Evolutionary conservation across 2,797 vertebrate genomes (phyloP).

Genomic region (Poeciliopsis presidionis): DNA sequence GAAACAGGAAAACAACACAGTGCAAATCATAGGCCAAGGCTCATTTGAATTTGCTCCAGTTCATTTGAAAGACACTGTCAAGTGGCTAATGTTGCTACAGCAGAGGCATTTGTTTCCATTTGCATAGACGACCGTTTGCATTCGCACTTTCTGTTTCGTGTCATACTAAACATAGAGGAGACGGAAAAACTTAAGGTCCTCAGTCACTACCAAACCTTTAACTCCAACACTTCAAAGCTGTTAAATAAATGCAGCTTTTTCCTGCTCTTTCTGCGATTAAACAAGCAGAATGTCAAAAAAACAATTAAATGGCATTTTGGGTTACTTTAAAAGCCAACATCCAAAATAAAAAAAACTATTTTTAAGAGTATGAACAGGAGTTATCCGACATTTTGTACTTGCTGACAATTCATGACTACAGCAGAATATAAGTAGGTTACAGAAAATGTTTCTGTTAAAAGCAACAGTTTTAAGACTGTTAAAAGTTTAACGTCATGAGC

Average conservation of each 20-base stretch:
- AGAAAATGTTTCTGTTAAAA: neutral
- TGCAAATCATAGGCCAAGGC: constrained; percentile 39
- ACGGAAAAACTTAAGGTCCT: constrained; percentile 1
- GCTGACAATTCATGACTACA: neutral
- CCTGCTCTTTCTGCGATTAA: neutral
- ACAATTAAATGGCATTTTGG: neutral
- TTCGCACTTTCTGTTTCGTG: constrained; percentile 50
- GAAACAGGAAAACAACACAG: constrained; percentile 23
- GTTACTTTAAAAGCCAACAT: neutral
- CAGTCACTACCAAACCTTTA: neutral
- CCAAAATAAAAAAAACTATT: neutral
- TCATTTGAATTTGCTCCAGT: constrained; percentile 75
- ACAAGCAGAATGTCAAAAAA: neutral
- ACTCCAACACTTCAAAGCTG: neutral
- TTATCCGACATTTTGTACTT: neutral
- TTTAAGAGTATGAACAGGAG: neutral
- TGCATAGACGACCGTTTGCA: constrained; percentile 69
- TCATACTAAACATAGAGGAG: constrained; percentile 21
- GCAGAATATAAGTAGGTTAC: neutral
- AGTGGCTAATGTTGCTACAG: constrained; percentile 50
- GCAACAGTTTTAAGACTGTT: neutral
- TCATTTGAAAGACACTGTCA: constrained; percentile 37
- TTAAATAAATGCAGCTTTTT: neutral
- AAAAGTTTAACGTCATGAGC: neutral
- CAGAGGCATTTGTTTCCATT: constrained; percentile 71